Evolutionary conservation across 2,888 invertebrate species (phyloP).

Genomic region (Dermolepida albohirtum): DNA sequence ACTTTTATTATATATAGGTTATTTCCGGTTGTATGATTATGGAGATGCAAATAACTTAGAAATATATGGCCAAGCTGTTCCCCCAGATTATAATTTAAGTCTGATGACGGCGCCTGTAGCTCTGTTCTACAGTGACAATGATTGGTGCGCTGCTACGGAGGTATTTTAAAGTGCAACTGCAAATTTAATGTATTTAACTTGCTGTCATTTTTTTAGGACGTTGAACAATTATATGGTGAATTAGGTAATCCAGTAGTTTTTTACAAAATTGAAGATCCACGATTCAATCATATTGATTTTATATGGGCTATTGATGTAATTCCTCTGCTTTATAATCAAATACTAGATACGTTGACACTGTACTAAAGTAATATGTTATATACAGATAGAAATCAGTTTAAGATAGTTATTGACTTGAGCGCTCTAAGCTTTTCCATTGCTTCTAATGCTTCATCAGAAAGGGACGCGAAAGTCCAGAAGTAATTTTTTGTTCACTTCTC

Average conservation of each 20-base stretch:
- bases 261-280: slow-evolving; percentile 16
- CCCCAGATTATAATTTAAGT: slow-evolving; percentile 65
- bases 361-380: not conserved
- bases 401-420: too few relatives aligned
- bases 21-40: slow-evolving; percentile 72
- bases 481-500: too few relatives aligned
- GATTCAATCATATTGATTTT: slow-evolving; percentile 21
- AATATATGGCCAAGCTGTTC: slow-evolving; percentile 57
- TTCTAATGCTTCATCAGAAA: too few relatives aligned
- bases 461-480: too few relatives aligned
- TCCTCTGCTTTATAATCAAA: slow-evolving; percentile 10
- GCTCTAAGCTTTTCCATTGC: too few relatives aligned
- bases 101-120: slow-evolving; percentile 64
- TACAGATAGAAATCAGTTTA: too few relatives aligned
- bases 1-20: too few relatives aligned
- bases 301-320: slow-evolving; percentile 29
- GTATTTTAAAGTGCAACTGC: slow-evolving; percentile 4
- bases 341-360: slow-evolving; percentile 19
- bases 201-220: slow-evolving; percentile 11
- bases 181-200: not conserved
- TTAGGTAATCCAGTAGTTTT: slow-evolving; percentile 17
- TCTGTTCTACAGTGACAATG: slow-evolving; percentile 66
- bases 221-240: slow-evolving; percentile 20
- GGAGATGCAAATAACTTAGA: slow-evolving; percentile 59
- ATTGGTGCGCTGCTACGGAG: slow-evolving; percentile 59